A percentile compares a stretch with the other conserved stretches of the same genome.
phyloP scores from a whole-genome alignment of 2,113 vertebrate species.

The Peromyscus polionotus region DNA sequence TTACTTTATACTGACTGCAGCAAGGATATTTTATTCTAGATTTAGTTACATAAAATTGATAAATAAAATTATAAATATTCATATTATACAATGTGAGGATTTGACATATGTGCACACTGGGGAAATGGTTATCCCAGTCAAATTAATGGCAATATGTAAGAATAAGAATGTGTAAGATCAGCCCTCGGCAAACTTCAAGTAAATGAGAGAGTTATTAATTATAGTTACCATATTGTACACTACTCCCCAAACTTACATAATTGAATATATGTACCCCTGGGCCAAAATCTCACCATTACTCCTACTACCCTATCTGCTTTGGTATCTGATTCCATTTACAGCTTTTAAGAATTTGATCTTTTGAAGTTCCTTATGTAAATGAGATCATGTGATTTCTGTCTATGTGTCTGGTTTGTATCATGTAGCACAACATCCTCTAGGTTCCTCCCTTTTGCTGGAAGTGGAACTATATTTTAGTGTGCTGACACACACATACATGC shows the following conservation, averaged over 20 bases:
- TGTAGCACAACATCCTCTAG: neutral
- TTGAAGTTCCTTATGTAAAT: neutral
- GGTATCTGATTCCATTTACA: neutral
- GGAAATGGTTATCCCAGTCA: neutral
- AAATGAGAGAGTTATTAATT: neutral
- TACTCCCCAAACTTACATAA: neutral
- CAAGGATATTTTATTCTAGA: neutral
- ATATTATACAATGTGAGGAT: neutral
- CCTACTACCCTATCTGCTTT: neutral
- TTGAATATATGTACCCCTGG: neutral
- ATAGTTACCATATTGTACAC: neutral
- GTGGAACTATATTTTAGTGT: neutral
- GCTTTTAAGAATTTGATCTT: neutral
- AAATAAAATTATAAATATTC: neutral
- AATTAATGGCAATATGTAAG: neutral
- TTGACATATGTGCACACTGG: neutral
- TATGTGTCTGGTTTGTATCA: neutral
- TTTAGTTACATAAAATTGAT: neutral
- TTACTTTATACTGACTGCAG: neutral
- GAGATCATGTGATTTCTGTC: neutral
- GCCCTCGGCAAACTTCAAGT: neutral
- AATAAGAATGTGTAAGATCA: neutral
- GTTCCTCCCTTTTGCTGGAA: neutral
- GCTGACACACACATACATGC: neutral
- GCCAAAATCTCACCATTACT: neutral